A percentile compares a stretch with the other conserved stretches of the same genome.
phyloP scores from a whole-genome alignment of 2,113 vertebrate genomes.

The Axis porcinus region DNA sequence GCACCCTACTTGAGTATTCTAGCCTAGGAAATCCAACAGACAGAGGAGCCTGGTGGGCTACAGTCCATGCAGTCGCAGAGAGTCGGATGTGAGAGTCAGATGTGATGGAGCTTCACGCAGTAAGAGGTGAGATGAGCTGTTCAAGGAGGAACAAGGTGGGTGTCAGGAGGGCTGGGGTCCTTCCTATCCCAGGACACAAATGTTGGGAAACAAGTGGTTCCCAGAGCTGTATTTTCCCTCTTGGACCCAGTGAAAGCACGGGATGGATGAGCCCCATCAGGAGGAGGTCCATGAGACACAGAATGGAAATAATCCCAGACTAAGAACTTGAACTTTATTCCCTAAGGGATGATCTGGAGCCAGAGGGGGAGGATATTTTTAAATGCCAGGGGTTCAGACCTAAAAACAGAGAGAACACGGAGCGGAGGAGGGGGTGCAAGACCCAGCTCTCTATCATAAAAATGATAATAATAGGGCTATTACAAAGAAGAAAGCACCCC shows the following conservation, averaged over 20 bases:
- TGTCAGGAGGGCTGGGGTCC: neutral
- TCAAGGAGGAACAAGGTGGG: neutral
- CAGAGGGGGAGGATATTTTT: constrained; percentile 48
- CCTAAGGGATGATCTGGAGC: neutral
- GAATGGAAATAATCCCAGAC: constrained; percentile 28
- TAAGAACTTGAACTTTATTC: constrained; percentile 10
- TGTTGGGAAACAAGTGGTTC: neutral
- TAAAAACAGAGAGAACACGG: neutral
- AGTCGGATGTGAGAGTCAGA: neutral
- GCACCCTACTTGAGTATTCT: neutral
- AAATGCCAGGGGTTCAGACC: constrained; percentile 29
- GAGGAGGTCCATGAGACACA: neutral
- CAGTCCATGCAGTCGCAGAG: neutral
- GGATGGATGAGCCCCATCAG: neutral
- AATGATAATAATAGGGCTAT: neutral
- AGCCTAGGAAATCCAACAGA: neutral
- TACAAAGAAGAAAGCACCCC: neutral
- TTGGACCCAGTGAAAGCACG: neutral
- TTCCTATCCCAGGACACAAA: neutral
- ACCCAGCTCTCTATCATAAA: neutral
- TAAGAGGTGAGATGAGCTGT: neutral
- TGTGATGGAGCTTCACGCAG: accelerated
- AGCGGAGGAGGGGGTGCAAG: neutral
- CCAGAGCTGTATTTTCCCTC: neutral
- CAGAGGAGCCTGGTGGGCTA: neutral